These are phyloP conservation scores for Clarias fuscus DNA, from an alignment of 2,797 vertebrate species.

Conservation along the genomic window DNA sequence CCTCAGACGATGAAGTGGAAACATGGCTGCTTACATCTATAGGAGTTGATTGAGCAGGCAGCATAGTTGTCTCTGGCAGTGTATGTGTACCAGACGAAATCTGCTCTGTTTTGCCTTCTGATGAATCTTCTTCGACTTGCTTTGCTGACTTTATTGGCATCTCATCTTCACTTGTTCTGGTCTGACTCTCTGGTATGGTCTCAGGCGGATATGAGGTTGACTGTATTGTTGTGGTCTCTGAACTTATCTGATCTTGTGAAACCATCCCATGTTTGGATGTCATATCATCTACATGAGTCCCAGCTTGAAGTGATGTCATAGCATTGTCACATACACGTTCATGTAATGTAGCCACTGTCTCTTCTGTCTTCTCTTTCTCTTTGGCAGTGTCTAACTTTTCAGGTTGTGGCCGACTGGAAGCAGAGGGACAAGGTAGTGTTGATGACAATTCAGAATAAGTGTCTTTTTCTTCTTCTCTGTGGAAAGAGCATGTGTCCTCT, in stretches of 20 bases:
- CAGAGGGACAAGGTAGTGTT: slow-evolving; percentile 40
- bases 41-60: slow-evolving; percentile 54
- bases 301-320: slow-evolving; percentile 22
- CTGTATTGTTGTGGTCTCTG: slow-evolving; percentile 21
- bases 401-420: slow-evolving; percentile 26
- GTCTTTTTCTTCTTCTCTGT: slow-evolving; percentile 28
- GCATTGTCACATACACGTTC: slow-evolving; percentile 33
- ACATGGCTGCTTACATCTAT: slow-evolving; percentile 43
- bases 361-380: slow-evolving; percentile 39
- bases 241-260: slow-evolving; percentile 35
- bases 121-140: slow-evolving; percentile 61
- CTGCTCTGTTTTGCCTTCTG: slow-evolving; percentile 57
- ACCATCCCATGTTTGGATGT: slow-evolving; percentile 21
- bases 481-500: slow-evolving; percentile 31
- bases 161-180: slow-evolving; percentile 54
- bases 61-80: slow-evolving; percentile 70
- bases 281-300: slow-evolving; percentile 11
- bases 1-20: slow-evolving; percentile 51
- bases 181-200: slow-evolving; percentile 30
- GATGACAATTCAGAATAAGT: slow-evolving; percentile 34
- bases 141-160: slow-evolving; percentile 59
- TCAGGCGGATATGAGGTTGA: slow-evolving; percentile 32
- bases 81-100: slow-evolving; percentile 67
- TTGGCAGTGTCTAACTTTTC: slow-evolving; percentile 20
- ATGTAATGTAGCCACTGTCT: slow-evolving; percentile 20